Evolutionary conservation across 2,113 vertebrate genomes (phyloP).

Genomic region (Myrmecophaga tridactyla): DNA sequence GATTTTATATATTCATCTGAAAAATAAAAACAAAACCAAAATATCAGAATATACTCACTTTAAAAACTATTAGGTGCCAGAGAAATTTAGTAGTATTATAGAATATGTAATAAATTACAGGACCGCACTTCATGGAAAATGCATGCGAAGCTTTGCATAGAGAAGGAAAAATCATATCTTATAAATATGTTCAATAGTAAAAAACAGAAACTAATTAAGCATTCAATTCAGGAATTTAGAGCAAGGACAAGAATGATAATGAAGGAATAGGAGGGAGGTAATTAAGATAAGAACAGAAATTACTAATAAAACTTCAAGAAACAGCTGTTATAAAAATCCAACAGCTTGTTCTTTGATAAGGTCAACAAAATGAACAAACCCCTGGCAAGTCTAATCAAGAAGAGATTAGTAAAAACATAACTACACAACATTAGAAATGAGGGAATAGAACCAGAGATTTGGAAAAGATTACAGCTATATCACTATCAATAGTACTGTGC

Average conservation of each 20-base stretch:
- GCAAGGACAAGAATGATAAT: constrained; percentile 28
- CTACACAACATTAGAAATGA: background rate
- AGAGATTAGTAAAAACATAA: constrained; percentile 41
- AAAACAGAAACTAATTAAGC: constrained; percentile 26
- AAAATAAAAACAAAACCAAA: constrained; percentile 14
- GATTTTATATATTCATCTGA: background rate
- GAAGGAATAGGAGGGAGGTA: constrained; percentile 12
- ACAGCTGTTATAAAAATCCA: constrained; percentile 51
- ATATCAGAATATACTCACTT: background rate
- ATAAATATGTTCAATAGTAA: constrained; percentile 32
- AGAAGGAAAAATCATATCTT: constrained; percentile 46
- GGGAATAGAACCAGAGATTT: background rate
- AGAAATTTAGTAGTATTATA: background rate
- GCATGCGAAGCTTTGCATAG: background rate
- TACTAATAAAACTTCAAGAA: constrained; percentile 61
- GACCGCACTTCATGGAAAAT: background rate
- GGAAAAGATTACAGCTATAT: constrained; percentile 32
- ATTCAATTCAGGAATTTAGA: constrained; percentile 41
- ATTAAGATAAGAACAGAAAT: constrained; percentile 65
- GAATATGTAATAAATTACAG: background rate
- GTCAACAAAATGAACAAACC: constrained; percentile 41
- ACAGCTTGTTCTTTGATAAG: constrained; percentile 53
- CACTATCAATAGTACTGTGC: background rate
- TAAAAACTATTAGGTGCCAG: background rate
- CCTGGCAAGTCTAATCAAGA: constrained; percentile 9